These are phyloP conservation scores for Xenopus borealis DNA, from an alignment of 2,113 vertebrate species.

Conservation along the genomic window DNA sequence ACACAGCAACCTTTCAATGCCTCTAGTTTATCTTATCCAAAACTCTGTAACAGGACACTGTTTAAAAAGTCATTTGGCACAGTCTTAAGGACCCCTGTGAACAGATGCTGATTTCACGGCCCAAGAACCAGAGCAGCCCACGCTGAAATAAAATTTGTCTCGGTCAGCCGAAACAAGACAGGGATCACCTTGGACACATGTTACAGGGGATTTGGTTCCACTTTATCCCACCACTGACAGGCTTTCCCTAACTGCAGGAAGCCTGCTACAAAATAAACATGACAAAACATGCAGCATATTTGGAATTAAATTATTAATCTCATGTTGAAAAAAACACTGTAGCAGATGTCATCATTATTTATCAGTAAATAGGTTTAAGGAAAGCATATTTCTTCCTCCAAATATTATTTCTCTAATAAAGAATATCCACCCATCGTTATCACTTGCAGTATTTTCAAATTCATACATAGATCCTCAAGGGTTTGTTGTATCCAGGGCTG, in stretches of 20 bases:
- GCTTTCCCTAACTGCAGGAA: conserved; percentile 1
- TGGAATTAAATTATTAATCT: conserved; percentile 26
- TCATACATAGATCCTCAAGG: too few species aligned
- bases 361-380: background rate
- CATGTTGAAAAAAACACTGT: conserved; percentile 8
- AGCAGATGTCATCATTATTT: conserved; percentile 7
- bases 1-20: background rate
- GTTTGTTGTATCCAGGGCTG: too few species aligned
- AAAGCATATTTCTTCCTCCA: background rate
- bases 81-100: conserved; percentile 19
- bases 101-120: conserved; percentile 35
- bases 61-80: conserved; percentile 27
- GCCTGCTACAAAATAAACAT: conserved; percentile 10
- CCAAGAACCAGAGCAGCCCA: conserved; percentile 20
- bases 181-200: conserved; percentile 32
- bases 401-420: background rate
- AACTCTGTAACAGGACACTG: conserved; percentile 21
- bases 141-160: conserved; percentile 37
- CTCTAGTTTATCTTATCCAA: conserved; percentile 9
- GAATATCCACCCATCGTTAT: too few species aligned
- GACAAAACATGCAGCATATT: conserved; percentile 17
- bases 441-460: too few species aligned
- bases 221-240: conserved; percentile 13
- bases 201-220: conserved; percentile 16
- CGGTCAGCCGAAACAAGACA: conserved; percentile 29